Evolutionary conservation across 2,888 invertebrate species (phyloP).

Genomic region (Pocota personata): DNA sequence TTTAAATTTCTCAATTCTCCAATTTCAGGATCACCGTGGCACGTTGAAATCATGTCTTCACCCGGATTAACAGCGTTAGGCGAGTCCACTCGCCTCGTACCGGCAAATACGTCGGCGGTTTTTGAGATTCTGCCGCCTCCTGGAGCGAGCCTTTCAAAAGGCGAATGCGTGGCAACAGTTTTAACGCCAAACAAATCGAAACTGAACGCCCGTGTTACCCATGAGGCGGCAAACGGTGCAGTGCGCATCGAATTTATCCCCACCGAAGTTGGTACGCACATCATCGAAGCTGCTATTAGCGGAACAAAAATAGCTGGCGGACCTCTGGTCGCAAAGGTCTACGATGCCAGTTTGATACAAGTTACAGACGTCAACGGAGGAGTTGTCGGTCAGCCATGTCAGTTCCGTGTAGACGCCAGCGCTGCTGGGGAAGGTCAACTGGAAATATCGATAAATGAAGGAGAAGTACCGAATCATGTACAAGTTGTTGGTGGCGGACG

Average conservation of each 20-base stretch:
- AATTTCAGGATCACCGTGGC: conserved; percentile 95
- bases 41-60: conserved; percentile 93
- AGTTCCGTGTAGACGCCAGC: conserved; percentile 98
- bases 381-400: conserved; percentile 97
- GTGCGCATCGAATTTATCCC: conserved; percentile 97
- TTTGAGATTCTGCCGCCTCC: conserved; percentile 88
- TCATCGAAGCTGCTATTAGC: conserved; percentile 94
- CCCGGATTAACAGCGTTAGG: conserved; percentile 91
- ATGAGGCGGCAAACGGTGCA: conserved; percentile 91
- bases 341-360: conserved; percentile 96
- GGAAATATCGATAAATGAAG: conserved; percentile 99
- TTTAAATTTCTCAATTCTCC: background rate
- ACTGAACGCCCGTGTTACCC: conserved; percentile 91
- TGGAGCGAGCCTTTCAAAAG: conserved; percentile 84
- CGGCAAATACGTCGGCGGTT: conserved; percentile 93
- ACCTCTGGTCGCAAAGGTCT: conserved; percentile 96
- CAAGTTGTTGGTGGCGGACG: conserved; percentile 97
- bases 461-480: conserved; percentile 99
- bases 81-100: conserved; percentile 94
- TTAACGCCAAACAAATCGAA: conserved; percentile 93
- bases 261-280: conserved; percentile 96
- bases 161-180: conserved; percentile 87
- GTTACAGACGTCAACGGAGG: conserved; percentile 97
- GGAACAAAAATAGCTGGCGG: conserved; percentile 95
- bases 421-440: conserved; percentile 99